Base-by-base conservation (phyloP, 2,113 vertebrate species). In the Scomber colias region DNA sequence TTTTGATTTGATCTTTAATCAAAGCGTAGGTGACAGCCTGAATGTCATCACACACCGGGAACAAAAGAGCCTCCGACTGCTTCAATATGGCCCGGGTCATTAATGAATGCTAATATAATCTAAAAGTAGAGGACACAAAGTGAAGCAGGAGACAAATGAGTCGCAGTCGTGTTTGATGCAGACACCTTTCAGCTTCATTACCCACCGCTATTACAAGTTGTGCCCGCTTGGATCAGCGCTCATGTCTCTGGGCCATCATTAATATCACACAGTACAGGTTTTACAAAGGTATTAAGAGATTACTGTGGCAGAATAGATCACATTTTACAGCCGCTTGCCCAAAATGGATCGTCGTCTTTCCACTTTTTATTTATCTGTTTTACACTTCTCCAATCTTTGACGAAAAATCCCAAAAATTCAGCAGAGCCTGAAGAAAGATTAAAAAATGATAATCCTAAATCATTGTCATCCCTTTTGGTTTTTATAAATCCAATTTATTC, bases 281-380 rank as follows among this genome's bases (percentile, higher is more conserved):
- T 88, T 89, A 86, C 74, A 86, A 82, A 82, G 87, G 81, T 83
- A 92, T 92, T 89, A 90, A 76, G 85, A 89, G 82, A 92, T 92
- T 90, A 90, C 46, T 21, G 62, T 79, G 77, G 81, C 49, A 68
- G 81, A 80, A 70, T 40, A 66, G 63, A 80, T 90, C 81, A 56
- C 61, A 73, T 73, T 88, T 84, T 75, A 82, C 76, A 83, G 62
- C 72, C 19, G 27, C 75, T 82, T 30, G 11, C 7, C 12, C 55
- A 79, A 87, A 83, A 87, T 64, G 15, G 68, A 81, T 77, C 8
- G 30, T 51, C 35, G 70, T 61, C 51, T 66, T 77, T 59, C 46
- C 27, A 15, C 40, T 71, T 51, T 27, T 46, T 35, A 64, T 88
- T 83, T 75, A 78, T 84, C 71, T 55, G 59, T 60, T 60, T 77